Evolutionary conservation across 2,113 vertebrate genomes (phyloP).

Genomic region (Tyrannus savana): DNA sequence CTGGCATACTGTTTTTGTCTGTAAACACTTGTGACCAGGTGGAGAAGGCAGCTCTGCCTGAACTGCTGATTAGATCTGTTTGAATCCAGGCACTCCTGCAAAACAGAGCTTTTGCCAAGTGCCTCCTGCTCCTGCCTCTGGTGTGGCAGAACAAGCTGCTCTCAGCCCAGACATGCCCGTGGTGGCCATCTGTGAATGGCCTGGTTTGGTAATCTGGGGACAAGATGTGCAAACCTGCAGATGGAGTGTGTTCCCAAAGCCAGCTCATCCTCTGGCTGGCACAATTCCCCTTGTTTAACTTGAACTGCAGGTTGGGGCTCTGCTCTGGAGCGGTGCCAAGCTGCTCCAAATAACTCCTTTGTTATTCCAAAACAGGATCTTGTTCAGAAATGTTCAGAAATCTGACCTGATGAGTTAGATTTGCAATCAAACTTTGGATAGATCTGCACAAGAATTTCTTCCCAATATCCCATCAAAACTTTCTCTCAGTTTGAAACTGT

Average conservation of each 20-base stretch:
- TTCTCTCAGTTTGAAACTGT: not conserved
- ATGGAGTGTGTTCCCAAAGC: rapidly evolving
- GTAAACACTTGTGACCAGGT: not conserved
- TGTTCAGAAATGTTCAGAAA: not conserved
- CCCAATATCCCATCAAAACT: not conserved
- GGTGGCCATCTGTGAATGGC: not conserved
- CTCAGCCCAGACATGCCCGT: rapidly evolving
- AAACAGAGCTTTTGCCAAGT: not conserved
- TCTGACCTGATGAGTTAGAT: not conserved
- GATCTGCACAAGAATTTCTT: not conserved
- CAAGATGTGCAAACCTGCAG: not conserved
- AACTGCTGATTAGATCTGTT: not conserved
- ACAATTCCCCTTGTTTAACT: rapidly evolving
- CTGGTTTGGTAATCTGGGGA: not conserved
- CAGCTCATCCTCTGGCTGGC: not conserved
- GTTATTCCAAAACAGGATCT: not conserved
- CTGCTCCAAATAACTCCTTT: not conserved
- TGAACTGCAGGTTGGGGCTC: not conserved
- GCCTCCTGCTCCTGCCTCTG: not conserved
- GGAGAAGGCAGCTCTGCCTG: not conserved
- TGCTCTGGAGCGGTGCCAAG: not conserved
- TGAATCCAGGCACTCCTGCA: not conserved
- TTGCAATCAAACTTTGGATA: not conserved
- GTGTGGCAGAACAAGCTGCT: not conserved
- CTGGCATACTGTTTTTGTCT: not conserved